Base-by-base conservation (phyloP, 2,888 invertebrate species). In the Trissolcus japonicus region DNA sequence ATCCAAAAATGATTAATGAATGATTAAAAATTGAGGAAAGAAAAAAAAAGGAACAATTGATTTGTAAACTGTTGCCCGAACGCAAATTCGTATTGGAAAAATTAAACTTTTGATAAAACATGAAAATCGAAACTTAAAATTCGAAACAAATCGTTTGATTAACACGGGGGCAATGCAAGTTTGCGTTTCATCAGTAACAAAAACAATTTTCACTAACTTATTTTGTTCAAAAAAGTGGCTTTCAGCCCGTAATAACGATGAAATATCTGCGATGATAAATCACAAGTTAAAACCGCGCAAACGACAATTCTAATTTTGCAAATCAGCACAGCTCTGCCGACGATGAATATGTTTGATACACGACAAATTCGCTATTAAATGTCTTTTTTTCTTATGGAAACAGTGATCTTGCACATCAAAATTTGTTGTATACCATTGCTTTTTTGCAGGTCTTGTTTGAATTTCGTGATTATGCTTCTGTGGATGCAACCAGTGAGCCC, bases 401-500 rank as follows among this genome's bases (percentile, higher is more conserved):
- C 35, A 35, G 7, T 35, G 35, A 35, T 35, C 9, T 35, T 35
- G 35, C 35, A 35, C 35, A 35, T 35, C 35, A 35, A 35, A 16
- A 46, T 46, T 46, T 16, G 46, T 16, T n/a, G 46, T 46, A 46
- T 53, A 21, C 53, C 53, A 29, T 68, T 69, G 16, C 16, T 56
- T 56, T 66, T 17, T 71, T 48, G 35, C 1, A 62, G 35, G 35
- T 57, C 59, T 55, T 67, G 46, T 50, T 40, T n/a, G 11, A 35
- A 9, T 63, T 43, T 65, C 6, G 55, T 69, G 78, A 84, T 89
- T 85, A 92, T 89, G 92, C 92, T 89, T 92, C 92, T 76, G 92
- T 92, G 79, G 91, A 91, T 81, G 92, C 90, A 81, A 92, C 90
- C 80, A 92, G 90, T 79, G 92, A 92, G 82, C 91, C 90, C 87